Evolutionary conservation across 2,888 invertebrate genomes (phyloP).

Genomic region (Pristionchus fissidentatus): DNA sequence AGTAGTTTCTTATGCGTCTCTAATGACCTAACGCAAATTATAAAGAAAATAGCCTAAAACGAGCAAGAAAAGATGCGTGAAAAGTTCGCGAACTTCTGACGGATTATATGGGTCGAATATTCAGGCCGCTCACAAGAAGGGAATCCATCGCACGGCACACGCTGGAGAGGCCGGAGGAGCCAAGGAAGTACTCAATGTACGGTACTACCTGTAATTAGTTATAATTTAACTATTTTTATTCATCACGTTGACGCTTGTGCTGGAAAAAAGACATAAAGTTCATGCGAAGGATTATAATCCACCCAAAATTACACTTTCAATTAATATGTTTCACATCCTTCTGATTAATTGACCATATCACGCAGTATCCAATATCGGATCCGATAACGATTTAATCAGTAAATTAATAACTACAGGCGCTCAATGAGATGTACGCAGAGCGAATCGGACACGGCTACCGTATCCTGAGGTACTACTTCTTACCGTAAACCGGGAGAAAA

Average conservation of each 20-base stretch:
- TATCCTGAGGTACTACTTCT: conserved; percentile 1
- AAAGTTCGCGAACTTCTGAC: background rate
- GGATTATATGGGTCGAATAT: conserved; percentile 50
- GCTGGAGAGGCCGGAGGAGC: conserved; percentile 78
- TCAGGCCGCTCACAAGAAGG: conserved; percentile 77
- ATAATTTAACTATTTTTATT: no score
- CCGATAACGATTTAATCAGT: no score
- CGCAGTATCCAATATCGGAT: no score
- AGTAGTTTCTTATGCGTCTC: no score
- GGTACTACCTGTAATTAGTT: background rate
- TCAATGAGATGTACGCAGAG: conserved; percentile 79
- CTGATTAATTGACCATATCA: no score
- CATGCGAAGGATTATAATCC: no score
- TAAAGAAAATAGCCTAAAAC: no score
- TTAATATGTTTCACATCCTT: no score
- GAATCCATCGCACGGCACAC: conserved; percentile 80
- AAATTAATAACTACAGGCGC: conserved; percentile 76
- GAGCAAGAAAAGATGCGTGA: no score
- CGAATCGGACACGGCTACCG: conserved; percentile 81
- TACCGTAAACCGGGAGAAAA: background rate
- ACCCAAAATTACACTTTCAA: no score
- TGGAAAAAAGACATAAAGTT: background rate
- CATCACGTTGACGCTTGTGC: background rate
- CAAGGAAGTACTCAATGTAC: conserved; percentile 63
- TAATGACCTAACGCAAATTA: no score